Percentiles rank a stretch among this genome's conserved stretches.
Evolutionary conservation across 2,888 invertebrate genomes (phyloP).

Genomic region (Brachyptera risi): DNA sequence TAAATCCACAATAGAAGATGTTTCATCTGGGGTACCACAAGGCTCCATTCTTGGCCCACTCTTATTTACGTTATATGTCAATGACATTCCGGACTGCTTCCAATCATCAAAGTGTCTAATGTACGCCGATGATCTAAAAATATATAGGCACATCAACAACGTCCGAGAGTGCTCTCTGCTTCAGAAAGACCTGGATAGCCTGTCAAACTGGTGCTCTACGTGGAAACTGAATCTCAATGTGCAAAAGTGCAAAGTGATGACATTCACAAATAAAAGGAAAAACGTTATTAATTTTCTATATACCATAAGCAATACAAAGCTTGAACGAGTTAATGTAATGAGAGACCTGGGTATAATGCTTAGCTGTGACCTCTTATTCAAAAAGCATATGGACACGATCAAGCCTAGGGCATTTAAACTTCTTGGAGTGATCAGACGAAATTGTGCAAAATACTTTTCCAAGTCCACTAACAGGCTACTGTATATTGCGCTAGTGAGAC

Average conservation of each 20-base stretch:
- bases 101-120: conserved; percentile 1
- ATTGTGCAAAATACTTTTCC: background rate
- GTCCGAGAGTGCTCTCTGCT: background rate
- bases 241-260: background rate
- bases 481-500: background rate
- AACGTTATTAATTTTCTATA: background rate
- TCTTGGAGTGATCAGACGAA: background rate
- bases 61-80: conserved; percentile 4
- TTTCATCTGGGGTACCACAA: conserved; percentile 5
- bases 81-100: background rate
- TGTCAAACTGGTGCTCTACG: background rate
- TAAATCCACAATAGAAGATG: background rate
- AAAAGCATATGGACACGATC: background rate
- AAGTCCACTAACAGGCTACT: background rate
- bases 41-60: conserved; percentile 4
- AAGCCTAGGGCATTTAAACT: background rate
- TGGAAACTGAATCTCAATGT: conserved; percentile 6
- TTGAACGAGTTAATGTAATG: background rate
- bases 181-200: background rate
- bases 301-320: background rate
- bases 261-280: conserved; percentile 9
- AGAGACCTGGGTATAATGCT: background rate
- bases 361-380: background rate
- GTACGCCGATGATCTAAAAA: conserved; percentile 12
- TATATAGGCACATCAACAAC: background rate